Base-by-base conservation (phyloP, 2,888 invertebrate genomes). In the Colletes collaris region DNA sequence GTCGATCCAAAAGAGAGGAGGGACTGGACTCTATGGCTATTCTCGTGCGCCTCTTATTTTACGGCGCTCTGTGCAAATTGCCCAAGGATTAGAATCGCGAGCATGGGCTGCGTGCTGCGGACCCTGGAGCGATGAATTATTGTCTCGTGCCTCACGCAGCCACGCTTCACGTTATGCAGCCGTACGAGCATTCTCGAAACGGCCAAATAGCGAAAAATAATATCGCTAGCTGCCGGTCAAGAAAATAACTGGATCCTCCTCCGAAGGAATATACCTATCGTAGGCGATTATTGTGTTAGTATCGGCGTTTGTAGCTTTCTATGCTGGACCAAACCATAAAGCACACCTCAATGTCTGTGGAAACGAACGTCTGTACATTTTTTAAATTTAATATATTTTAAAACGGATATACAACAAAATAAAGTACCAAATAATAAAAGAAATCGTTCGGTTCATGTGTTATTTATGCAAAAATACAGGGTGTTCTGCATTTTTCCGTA, bases 101-200 rank as follows among this genome's bases (percentile, higher is more conserved):
- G 86, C 86, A 87, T 74, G 81, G 86, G 74, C 79, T 80, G 83
- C 86, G 76, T 80, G 86, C 86, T 80, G 79, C 78, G 71, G 62
- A 69, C 85, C 86, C 81, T 56, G 60, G 65, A 78, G 86, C 85
- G 63, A 81, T 79, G 85, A 87, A 85, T 86, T 86, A 87, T 89
- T 89, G 89, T 88, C 89, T 89, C 89, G 89, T 89, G 86, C 88
- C 89, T 87, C 88, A 88, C 84, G 84, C 84, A 85, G 82, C 82
- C 81, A 71, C 76, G 74, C 84, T 74, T 60, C 76, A 64, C 76
- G 77, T 79, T 79, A 82, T 74, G 73, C 71, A 59, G 68, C 73
- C 62, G 74, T 72, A 76, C 60, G 69, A 59, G 68, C 75, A 68
- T 74, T 68, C 70, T 72, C 76, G 71, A 79, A 81, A 76, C 72